phyloP scores from a whole-genome alignment of 2,888 invertebrate genomes.

The Hyles lineata region DNA sequence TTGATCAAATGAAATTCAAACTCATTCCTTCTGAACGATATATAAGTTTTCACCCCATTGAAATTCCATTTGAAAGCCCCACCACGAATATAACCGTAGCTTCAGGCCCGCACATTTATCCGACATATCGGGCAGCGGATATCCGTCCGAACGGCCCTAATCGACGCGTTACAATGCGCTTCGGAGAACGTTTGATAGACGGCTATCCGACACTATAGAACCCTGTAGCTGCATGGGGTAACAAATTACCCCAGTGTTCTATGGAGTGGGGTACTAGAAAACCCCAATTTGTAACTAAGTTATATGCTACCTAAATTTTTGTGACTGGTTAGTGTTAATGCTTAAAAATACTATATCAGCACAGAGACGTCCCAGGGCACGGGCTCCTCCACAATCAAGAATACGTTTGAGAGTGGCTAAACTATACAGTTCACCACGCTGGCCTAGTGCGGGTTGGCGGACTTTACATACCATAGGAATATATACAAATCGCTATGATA shows the following conservation, averaged over 20 bases:
- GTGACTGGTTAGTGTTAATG: background rate
- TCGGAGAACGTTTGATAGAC: slow-evolving; percentile 11
- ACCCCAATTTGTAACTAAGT: background rate
- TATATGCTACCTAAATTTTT: background rate
- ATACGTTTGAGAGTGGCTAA: too few relatives aligned
- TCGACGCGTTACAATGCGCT: slow-evolving; percentile 12
- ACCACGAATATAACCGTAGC: too few relatives aligned
- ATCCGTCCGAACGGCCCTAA: slow-evolving; percentile 23
- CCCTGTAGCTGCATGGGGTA: background rate
- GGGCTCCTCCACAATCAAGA: too few relatives aligned
- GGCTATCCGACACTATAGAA: background rate
- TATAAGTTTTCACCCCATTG: background rate
- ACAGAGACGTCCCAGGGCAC: too few relatives aligned
- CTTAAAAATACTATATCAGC: too few relatives aligned
- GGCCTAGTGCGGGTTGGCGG: too few relatives aligned
- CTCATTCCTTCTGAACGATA: background rate
- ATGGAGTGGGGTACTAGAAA: background rate
- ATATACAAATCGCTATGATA: too few relatives aligned
- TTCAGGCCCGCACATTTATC: background rate
- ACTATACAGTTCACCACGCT: too few relatives aligned
- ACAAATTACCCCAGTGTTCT: slow-evolving; percentile 10
- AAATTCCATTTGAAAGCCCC: background rate
- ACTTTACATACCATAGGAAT: too few relatives aligned
- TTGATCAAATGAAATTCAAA: background rate
- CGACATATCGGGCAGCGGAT: slow-evolving; percentile 1